These are phyloP conservation scores for Phrixothrix hirtus DNA, from an alignment of 2,888 invertebrate genomes.

Conservation along the genomic window DNA sequence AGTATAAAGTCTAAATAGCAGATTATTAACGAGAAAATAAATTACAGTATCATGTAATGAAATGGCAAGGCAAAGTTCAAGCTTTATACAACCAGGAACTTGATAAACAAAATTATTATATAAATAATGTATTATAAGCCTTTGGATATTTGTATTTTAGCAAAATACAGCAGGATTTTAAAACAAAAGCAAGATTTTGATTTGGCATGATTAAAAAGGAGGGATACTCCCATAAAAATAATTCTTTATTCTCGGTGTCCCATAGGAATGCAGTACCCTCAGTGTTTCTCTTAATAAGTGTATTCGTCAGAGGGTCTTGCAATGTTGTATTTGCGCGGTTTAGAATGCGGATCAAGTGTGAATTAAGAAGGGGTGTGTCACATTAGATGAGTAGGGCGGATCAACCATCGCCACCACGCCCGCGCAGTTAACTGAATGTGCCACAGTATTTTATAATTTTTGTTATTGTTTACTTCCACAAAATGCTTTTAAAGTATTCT, in stretches of 20 bases:
- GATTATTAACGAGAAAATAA: too few relatives aligned
- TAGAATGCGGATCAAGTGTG: constrained; percentile 50
- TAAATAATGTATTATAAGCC: too few relatives aligned
- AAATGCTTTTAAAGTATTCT: constrained; percentile 5
- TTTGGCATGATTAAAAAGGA: constrained; percentile 56
- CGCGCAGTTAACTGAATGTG: constrained; percentile 38
- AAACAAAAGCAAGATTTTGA: constrained; percentile 36
- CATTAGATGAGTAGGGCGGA: constrained; percentile 48
- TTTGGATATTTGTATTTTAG: too few relatives aligned
- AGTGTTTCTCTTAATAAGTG: constrained; percentile 51
- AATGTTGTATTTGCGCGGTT: constrained; percentile 41
- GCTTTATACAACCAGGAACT: too few relatives aligned
- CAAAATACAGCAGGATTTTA: background rate
- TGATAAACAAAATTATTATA: too few relatives aligned
- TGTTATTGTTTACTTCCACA: constrained; percentile 23
- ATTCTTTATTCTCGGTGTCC: constrained; percentile 52
- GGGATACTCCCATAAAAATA: constrained; percentile 47
- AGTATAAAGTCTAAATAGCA: too few relatives aligned
- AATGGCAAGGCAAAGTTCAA: too few relatives aligned
- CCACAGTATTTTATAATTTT: constrained; percentile 34
- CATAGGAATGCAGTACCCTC: constrained; percentile 43
- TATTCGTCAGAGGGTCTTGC: constrained; percentile 44
- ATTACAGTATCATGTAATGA: too few relatives aligned
- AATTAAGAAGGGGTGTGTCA: constrained; percentile 54
- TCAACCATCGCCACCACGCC: constrained; percentile 45